A percentile compares a stretch with the other conserved stretches of the same genome.
phyloP scores from a whole-genome alignment of 2,797 vertebrate genomes.

The Mormyrops attenuatus region DNA sequence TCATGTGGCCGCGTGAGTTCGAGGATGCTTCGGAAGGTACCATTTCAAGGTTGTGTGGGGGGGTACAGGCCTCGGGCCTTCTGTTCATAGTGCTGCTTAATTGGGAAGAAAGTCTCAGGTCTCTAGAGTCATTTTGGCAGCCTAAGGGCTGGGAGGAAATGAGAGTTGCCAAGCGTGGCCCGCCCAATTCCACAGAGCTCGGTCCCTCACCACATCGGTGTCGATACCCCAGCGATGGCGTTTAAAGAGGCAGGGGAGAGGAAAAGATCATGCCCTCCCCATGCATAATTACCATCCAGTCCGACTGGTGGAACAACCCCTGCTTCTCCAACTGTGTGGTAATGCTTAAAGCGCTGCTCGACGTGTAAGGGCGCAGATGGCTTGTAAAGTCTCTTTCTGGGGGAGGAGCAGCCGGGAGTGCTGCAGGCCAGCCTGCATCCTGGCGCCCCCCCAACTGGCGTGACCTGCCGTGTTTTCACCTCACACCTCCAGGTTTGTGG shows the following conservation, averaged over 20 bases:
- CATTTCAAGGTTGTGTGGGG: neutral
- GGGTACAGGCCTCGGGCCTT: slow-evolving; percentile 12
- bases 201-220: slow-evolving; percentile 25
- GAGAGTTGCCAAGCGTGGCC: slow-evolving; percentile 33
- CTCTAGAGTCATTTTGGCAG: slow-evolving; percentile 20
- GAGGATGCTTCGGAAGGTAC: neutral
- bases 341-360: neutral
- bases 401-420: neutral
- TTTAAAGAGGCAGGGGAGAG: slow-evolving; percentile 19
- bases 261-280: neutral
- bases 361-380: neutral
- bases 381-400: neutral
- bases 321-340: neutral
- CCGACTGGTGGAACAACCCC: neutral
- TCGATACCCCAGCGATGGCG: slow-evolving; percentile 34
- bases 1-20: neutral
- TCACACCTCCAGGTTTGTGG: neutral
- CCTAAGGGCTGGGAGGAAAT: slow-evolving; percentile 33
- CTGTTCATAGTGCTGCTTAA: slow-evolving; percentile 31
- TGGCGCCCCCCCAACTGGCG: neutral
- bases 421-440: neutral
- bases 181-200: neutral
- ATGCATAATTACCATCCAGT: neutral
- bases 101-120: slow-evolving; percentile 29
- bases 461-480: neutral